Evolutionary conservation across 2,888 invertebrate genomes (phyloP).

Genomic region (Tipula vernalis): DNA sequence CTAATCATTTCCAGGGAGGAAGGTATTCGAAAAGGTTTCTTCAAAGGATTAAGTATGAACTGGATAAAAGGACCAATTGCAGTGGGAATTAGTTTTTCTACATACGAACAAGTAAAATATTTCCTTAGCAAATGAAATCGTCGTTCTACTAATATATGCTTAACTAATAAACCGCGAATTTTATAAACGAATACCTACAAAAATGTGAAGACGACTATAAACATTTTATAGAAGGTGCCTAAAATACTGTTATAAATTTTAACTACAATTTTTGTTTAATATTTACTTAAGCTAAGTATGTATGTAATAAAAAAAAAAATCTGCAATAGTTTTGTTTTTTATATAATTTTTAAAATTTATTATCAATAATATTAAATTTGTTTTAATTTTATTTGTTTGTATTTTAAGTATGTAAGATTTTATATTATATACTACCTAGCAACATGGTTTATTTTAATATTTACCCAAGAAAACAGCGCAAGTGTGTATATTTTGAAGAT

Average conservation of each 20-base stretch:
- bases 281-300: neutral
- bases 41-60: conserved; percentile 99
- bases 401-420: neutral
- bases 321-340: neutral
- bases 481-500: too few species aligned
- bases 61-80: conserved; percentile 91
- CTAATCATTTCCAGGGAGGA: conserved; percentile 57
- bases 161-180: neutral
- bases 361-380: neutral
- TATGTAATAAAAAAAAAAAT: neutral
- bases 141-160: neutral
- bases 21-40: conserved; percentile 79
- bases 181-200: neutral
- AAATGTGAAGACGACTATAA: neutral
- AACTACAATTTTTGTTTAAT: neutral
- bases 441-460: neutral
- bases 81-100: conserved; percentile 91
- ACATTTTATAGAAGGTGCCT: neutral
- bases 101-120: conserved; percentile 70
- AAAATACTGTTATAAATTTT: neutral
- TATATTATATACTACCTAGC: neutral
- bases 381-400: neutral
- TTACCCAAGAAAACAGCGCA: too few species aligned
- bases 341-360: neutral
- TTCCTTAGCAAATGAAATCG: conserved; percentile 37